Evolutionary conservation across 2,888 invertebrate genomes (phyloP).

Genomic region (Protonemura montana): DNA sequence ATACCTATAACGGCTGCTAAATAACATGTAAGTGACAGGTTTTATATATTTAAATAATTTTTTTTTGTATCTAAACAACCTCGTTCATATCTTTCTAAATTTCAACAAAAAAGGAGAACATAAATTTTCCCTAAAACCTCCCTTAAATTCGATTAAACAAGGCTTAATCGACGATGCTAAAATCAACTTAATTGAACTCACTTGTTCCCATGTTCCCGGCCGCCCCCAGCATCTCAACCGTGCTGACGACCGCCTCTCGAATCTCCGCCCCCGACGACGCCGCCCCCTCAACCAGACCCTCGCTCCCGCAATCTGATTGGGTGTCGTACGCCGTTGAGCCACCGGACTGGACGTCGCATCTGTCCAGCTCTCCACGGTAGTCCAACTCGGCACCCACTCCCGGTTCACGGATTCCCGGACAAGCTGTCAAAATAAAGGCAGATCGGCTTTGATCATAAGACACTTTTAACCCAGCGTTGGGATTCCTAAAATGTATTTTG

Average conservation of each 20-base stretch:
- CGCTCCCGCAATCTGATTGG: background rate
- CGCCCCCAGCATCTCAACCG: background rate
- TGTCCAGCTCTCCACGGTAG: constrained; percentile 21
- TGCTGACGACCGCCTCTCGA: background rate
- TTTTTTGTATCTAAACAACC: too few species aligned
- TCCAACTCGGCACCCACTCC: constrained; percentile 78
- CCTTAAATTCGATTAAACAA: too few species aligned
- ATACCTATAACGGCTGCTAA: too few species aligned
- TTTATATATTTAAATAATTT: too few species aligned
- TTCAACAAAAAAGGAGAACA: too few species aligned
- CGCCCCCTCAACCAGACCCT: background rate
- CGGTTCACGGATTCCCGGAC: constrained; percentile 65
- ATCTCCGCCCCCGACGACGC: background rate
- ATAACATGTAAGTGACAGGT: too few species aligned
- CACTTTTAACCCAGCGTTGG: too few species aligned
- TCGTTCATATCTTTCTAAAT: too few species aligned
- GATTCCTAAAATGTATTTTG: too few species aligned
- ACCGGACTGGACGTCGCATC: background rate
- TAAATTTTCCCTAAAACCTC: too few species aligned
- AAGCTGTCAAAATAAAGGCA: background rate
- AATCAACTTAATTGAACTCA: background rate
- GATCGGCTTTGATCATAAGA: too few species aligned
- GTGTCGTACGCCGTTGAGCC: background rate
- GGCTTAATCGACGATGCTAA: too few species aligned
- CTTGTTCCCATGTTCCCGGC: background rate